phyloP scores from a whole-genome alignment of 2,888 invertebrate genomes.

The Caenorhabditis panamensis region DNA sequence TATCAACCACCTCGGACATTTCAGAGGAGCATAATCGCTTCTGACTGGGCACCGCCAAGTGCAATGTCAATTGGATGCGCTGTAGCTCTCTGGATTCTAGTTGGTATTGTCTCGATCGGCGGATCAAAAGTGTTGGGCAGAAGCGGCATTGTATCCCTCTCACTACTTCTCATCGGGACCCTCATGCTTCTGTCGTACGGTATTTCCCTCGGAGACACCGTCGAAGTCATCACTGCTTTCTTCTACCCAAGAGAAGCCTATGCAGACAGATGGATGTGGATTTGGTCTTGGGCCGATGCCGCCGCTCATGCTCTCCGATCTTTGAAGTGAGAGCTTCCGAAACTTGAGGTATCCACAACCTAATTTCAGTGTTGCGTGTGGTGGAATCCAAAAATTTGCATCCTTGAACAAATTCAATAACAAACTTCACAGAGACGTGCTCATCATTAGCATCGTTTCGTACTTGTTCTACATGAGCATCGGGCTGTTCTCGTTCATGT shows the following conservation, averaged over 20 bases:
- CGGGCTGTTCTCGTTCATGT: constrained; percentile 41
- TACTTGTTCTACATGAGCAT: constrained; percentile 32
- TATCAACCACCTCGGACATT: neutral
- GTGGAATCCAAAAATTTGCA: constrained; percentile 60
- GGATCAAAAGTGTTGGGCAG: constrained; percentile 49
- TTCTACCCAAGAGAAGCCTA: constrained; percentile 6
- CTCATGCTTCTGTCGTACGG: constrained; percentile 6
- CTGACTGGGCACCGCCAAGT: constrained; percentile 34
- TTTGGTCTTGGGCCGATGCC: constrained; percentile 61
- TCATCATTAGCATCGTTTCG: constrained; percentile 21
- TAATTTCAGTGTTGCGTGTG: constrained; percentile 48
- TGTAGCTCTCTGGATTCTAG: constrained; percentile 25
- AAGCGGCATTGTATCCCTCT: constrained; percentile 29
- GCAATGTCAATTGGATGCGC: neutral
- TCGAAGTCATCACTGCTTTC: constrained; percentile 5
- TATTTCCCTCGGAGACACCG: constrained; percentile 16
- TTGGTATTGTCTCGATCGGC: constrained; percentile 49
- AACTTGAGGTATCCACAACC: neutral
- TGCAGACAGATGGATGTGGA: constrained; percentile 37
- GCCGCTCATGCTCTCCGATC: constrained; percentile 44
- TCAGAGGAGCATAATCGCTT: constrained; percentile 19
- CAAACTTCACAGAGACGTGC: constrained; percentile 40
- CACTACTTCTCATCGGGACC: constrained; percentile 12
- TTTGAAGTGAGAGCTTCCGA: constrained; percentile 24
- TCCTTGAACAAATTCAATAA: constrained; percentile 56